These are phyloP conservation scores for Amblyteles armatorius DNA, from an alignment of 2,888 invertebrate species.

Conservation along the genomic window DNA sequence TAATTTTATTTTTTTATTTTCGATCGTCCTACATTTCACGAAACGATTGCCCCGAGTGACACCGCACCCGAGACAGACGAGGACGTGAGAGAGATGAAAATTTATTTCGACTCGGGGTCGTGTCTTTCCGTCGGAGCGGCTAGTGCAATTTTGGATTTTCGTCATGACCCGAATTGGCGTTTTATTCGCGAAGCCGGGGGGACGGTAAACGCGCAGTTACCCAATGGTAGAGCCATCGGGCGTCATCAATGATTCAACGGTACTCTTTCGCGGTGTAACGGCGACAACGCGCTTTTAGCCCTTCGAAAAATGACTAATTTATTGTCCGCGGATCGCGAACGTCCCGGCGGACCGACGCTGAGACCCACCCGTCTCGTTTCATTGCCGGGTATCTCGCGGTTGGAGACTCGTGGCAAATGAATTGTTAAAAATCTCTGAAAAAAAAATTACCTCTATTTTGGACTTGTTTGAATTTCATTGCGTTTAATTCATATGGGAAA, in stretches of 20 bases:
- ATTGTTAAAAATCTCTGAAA: background rate
- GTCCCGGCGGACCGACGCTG: background rate
- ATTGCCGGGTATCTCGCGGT: background rate
- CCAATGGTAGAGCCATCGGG: slow-evolving; percentile 50
- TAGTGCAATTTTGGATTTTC: slow-evolving; percentile 44
- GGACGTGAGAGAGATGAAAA: slow-evolving; percentile 2
- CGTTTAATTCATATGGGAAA: background rate
- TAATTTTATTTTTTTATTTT: background rate
- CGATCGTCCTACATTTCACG: background rate
- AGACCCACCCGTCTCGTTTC: background rate
- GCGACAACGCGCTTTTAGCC: slow-evolving; percentile 49
- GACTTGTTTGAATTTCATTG: background rate
- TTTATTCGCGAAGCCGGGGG: slow-evolving; percentile 27
- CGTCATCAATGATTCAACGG: slow-evolving; percentile 61
- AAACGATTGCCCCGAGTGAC: background rate
- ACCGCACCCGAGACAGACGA: background rate
- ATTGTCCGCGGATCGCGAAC: slow-evolving; percentile 26
- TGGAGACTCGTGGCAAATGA: background rate
- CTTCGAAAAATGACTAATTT: slow-evolving; percentile 50
- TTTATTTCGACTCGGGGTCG: slow-evolving; percentile 5
- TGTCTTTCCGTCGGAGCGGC: background rate
- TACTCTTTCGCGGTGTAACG: slow-evolving; percentile 20
- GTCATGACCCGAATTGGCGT: slow-evolving; percentile 50
- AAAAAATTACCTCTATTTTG: background rate
- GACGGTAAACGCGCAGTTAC: slow-evolving; percentile 26